Base-by-base conservation (phyloP, 1,140 invertebrate genomes). In the Papilio dardanus region DNA sequence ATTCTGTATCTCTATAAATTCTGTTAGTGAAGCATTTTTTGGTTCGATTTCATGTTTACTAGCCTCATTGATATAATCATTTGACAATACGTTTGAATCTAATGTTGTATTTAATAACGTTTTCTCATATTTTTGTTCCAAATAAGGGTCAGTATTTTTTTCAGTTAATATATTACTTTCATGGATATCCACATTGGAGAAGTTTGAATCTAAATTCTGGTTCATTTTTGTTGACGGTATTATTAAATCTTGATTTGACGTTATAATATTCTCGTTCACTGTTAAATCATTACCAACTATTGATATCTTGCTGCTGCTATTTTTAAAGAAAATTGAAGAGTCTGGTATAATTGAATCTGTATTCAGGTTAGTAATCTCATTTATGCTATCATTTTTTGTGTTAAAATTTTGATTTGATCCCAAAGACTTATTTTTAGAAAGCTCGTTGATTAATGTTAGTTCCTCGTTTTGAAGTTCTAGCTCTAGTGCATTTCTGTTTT, bases 341-440 rank as follows among this genome's bases (percentile, higher is more conserved):
- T 62, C 30, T 62, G 54, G 12, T 3, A 62, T 62, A 1, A 28
- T 16, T 2, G 12, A 4, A 14, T 14, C 3, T 62, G 1, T 14
- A 14, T 62, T 24, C 28, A 28, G 54, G 54, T 62, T 62, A 62
- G 54, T 28, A 62, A 62, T 62, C 12, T 62, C 54, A 28, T 28
- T 28, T 62, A 0, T 62, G 12, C 16, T 62, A 3, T 24, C 50
- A 24, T 58, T 58, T 12, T 62, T 21, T 62, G 0, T 30, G 3
- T 5, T 62, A 14, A 28, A 28, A 28, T 12, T 62, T 28, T 28
- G 54, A 28, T 28, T 62, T 62, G 54, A 62, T 12, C 3, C 4
- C 24, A 14, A 54, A 24, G 50, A 16, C 0, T 62, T 14, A 62
- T 14, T 62, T 14, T 14, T 28, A 4, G 24, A 14, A 14, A 62